Conservation (phyloP, 2,113 vertebrate genomes). For the Nestor notabilis region DNA sequence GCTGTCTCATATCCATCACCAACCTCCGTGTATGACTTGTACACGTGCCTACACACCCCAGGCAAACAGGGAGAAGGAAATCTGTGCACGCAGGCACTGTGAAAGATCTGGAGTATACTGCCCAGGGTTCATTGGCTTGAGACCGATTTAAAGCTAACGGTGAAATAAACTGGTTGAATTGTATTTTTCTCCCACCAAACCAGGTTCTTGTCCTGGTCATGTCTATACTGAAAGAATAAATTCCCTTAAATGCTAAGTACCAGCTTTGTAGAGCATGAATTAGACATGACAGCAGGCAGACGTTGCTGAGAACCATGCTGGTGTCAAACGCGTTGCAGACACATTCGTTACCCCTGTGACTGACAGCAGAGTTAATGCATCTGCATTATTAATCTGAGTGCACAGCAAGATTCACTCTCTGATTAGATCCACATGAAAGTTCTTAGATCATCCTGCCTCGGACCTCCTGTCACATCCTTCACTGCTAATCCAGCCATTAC, state of each 20-base stretch:
- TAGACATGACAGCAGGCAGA: background rate
- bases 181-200: background rate
- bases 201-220: background rate
- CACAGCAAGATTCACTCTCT: background rate
- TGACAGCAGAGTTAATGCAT: background rate
- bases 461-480: slow-evolving; percentile 9
- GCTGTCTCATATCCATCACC: background rate
- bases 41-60: fast-evolving
- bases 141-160: background rate
- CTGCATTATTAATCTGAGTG: background rate
- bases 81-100: background rate
- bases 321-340: background rate
- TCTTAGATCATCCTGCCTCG: background rate
- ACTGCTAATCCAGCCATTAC: background rate
- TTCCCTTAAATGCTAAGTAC: background rate
- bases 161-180: background rate
- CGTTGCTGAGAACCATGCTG: background rate
- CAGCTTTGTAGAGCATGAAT: background rate
- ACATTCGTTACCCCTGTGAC: background rate
- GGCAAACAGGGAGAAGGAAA: background rate
- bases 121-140: background rate
- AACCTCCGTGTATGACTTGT: fast-evolving
- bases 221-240: background rate
- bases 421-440: slow-evolving; percentile 19
- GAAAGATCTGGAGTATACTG: background rate